Base-by-base conservation (phyloP, 2,888 invertebrate genomes). In the Eilema caniola region DNA sequence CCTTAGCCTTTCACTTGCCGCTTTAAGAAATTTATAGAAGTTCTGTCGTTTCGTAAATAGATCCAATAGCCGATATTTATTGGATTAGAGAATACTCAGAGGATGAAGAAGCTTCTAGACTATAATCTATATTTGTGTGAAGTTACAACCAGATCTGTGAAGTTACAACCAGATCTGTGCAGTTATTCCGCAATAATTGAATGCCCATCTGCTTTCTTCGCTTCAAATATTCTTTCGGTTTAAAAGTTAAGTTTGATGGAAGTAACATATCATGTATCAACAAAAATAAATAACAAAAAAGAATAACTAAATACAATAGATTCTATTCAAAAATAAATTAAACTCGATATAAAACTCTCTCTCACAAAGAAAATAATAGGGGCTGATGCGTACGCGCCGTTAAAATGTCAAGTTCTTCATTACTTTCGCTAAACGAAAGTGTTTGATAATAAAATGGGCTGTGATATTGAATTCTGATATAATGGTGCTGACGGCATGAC, bases 361-460 rank as follows among this genome's bases (percentile, higher is more conserved):
- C 25, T 59, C 3, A 7, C 25, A 59, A 28, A 59, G n/a, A 61
- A 61, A 61, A 61, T 28, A 28, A 61, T 31, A 61, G 61, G 61
- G 33, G 3, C 11, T 28, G 31, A 33, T 61, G 65, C 31, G 37
- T 61, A 61, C 69, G 20, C 33, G 62, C 24, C 20, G 24, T n/a
- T 41, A 20, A 14, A 24, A 23, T 37, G 63, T 63, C 63, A 63
- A 63, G 12, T 63, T 25, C 24, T 47, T 47, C 20, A 16, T 10
- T 41, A 63, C 63, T 63, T 63, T 63, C 63, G 47, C 41, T 8
- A 63, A 47, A 53, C 41, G 63, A 63, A 63, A 63, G 63, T 63
- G 62, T 37, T 65, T 65, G 61, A 31, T 61, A 77, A 66, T 65
- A 66, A 73, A 69, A 73, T 66, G 60, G 59, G 60, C 41, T 28